Conservation (phyloP, 2,797 vertebrate species). For the Fistularia commersonii region DNA sequence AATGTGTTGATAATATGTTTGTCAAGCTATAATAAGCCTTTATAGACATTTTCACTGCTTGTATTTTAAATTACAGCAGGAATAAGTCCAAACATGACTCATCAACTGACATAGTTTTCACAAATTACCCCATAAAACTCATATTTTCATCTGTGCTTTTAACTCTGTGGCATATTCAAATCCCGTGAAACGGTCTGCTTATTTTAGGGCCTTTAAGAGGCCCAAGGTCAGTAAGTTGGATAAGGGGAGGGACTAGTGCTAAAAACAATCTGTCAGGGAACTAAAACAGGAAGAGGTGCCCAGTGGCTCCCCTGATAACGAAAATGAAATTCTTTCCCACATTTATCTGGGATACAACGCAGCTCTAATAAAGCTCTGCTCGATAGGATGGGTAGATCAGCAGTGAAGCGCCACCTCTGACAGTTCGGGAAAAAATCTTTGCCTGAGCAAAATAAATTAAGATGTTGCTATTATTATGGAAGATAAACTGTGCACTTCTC, state of each 20-base stretch:
- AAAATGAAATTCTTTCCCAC: constrained; percentile 60
- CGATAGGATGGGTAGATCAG: constrained; percentile 35
- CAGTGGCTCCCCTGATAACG: constrained; percentile 52
- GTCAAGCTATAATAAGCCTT: not conserved
- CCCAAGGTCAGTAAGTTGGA: constrained; percentile 9
- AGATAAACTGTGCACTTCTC: too few species aligned
- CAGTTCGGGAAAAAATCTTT: not conserved
- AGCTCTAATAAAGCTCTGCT: constrained; percentile 45
- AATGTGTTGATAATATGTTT: too few species aligned
- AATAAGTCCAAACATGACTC: not conserved
- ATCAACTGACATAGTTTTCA: not conserved
- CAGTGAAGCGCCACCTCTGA: constrained; percentile 6
- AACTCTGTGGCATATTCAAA: not conserved
- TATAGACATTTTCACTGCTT: not conserved
- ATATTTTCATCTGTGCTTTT: constrained; percentile 1
- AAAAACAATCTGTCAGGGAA: constrained; percentile 59
- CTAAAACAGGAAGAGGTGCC: constrained; percentile 39
- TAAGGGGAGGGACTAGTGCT: constrained; percentile 46
- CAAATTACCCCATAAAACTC: not conserved
- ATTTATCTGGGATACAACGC: constrained; percentile 55
- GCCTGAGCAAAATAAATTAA: too few species aligned
- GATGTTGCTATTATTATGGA: too few species aligned
- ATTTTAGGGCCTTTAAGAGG: constrained; percentile 9
- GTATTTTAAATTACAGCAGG: not conserved
- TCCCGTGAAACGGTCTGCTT: not conserved